Evolutionary conservation across 2,113 vertebrate species (phyloP), one percentile per base, ranked within the genome.

Genomic region (Entomyzon cyanotis): DNA sequence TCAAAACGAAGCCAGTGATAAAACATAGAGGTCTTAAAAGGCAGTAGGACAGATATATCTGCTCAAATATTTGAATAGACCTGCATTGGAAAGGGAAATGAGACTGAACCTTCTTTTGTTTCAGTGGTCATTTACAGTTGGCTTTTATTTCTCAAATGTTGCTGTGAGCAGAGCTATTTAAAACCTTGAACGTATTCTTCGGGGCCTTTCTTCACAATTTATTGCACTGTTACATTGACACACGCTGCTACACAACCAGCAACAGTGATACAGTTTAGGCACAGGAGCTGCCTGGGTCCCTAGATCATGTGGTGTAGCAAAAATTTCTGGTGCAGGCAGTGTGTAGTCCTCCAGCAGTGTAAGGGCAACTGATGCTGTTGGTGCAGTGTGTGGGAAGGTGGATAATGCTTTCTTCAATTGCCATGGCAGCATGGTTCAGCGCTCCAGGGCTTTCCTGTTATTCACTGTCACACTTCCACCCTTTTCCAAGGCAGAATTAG

Each of bases 11-110:
- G 96, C 77, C 64, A 69, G 8, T 70, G 93, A 84, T 90, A 93
- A 96, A 94, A 90, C 77, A 87, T 30, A 87, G 49, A 89, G 64
- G 44, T 50, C 28, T 87, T 89, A 93, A 96, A 96, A 96, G 84
- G 44, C 62, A 92, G 79, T 85, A 88, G 69, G 42, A 85, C 67
- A 79, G 50, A 87, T 71, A 73, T 27, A 84, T 70, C 91, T 96
- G 82, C 86, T 97, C 78, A 93, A 97, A 86, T 95, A 89, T 95
- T 97, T 97, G 92, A 75, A 84, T 67, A 87, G 56, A 67, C 60
- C 74, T 94, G 7, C 92, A 77, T 78, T 88, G 92, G 79, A 95
- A 97, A 96, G 37, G 30, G 90, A 97, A 96, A 96, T 71, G 75
- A 93, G 91, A 94, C 74, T 46, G 56, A 96, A 85, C 44, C 33